Evolutionary conservation across 2,888 invertebrate species (phyloP), one percentile per base, ranked within the genome.

Genomic region (Aleiodes leptofemur): DNA sequence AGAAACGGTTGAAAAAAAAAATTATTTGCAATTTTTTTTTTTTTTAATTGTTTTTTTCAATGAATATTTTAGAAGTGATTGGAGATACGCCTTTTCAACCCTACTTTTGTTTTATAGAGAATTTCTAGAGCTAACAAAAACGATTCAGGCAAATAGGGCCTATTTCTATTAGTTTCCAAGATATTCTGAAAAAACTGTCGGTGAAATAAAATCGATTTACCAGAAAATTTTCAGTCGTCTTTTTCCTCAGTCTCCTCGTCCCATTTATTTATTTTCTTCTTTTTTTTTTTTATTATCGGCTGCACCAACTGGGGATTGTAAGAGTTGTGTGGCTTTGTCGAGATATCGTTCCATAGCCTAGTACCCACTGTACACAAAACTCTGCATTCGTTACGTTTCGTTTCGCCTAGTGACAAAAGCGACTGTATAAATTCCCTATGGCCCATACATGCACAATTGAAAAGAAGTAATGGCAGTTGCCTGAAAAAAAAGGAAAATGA

Each of bases 331-430:
- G 64, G 11, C 43, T 43, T 43, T 56, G 11, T 11, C 43, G 64
- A 64, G 43, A 64, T 64, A 64, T 43, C 43, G 48, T 64, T 16
- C 43, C 14, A 43, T 43, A 7, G 43, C 48, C 9, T 34, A 16
- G 43, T 43, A 38, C 14, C 14, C 48, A 43, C 16, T 64, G 43
- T 43, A 43, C 64, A 48, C 64, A 48, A 43, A 64, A 43, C 43
- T 64, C 64, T 64, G 48, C 64, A 48, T 43, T 43, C 48, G 43
- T 43, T 64, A 48, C 64, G 64, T 48, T 64, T 16, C 64, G 48
- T 48, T 64, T 43, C 48, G 64, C 43, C 43, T 43, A 64, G 43
- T 64, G 64, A 64, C 64, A 64, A 64, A 43, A 64, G 64, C 64
- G 43, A 14, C 9, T 23, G 38, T 43, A 48, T 43, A 64, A 64